Evolutionary conservation across 2,888 invertebrate genomes (phyloP).

Genomic region (Bugula neritina): DNA sequence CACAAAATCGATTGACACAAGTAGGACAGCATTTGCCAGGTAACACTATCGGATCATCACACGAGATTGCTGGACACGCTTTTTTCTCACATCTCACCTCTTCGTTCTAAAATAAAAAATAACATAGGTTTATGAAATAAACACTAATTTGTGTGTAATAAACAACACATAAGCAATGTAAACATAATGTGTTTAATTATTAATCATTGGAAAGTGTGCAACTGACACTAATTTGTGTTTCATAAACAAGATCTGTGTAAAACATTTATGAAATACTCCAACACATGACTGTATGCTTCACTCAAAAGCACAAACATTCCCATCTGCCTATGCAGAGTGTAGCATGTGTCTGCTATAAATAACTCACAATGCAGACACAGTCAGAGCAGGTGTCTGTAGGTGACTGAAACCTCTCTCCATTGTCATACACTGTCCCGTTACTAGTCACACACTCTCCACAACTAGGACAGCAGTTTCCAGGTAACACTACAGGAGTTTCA

Average conservation of each 20-base stretch:
- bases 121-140: too few relatives aligned
- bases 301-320: too few relatives aligned
- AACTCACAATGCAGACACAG: slow-evolving; percentile 13
- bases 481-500: not conserved
- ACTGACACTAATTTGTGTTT: too few relatives aligned
- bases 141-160: too few relatives aligned
- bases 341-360: too few relatives aligned
- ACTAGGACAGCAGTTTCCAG: slow-evolving; percentile 23
- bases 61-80: slow-evolving; percentile 35
- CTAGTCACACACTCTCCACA: slow-evolving; percentile 1
- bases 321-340: too few relatives aligned
- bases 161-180: too few relatives aligned
- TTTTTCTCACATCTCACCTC: slow-evolving; percentile 36
- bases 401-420: slow-evolving; percentile 28
- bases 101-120: slow-evolving; percentile 36
- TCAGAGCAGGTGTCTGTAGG: not conserved
- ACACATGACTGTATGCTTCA: too few relatives aligned
- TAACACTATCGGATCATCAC: slow-evolving; percentile 35
- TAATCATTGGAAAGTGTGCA: too few relatives aligned
- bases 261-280: too few relatives aligned
- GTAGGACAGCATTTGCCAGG: slow-evolving; percentile 40
- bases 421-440: slow-evolving; percentile 32
- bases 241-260: too few relatives aligned
- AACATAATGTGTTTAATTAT: too few relatives aligned
- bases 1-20: slow-evolving; percentile 37